Evolutionary conservation across 2,888 invertebrate species (phyloP).

Genomic region (Leptinotarsa peninsularis): DNA sequence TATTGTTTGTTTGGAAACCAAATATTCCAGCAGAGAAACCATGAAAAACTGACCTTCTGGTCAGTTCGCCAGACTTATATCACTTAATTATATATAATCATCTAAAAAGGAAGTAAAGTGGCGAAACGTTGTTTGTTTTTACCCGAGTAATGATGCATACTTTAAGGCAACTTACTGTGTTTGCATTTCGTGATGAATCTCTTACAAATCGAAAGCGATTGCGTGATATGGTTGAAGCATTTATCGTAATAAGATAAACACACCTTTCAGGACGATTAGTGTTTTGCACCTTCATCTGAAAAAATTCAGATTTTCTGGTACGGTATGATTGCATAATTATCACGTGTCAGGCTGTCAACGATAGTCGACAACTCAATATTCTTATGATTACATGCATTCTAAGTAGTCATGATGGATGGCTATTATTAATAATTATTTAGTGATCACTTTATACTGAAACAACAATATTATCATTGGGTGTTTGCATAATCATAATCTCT

Average conservation of each 20-base stretch:
- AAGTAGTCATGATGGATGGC: constrained; percentile 7
- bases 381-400: not conserved
- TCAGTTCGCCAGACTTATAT: not conserved
- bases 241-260: constrained; percentile 13
- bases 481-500: too few species aligned
- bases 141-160: not conserved
- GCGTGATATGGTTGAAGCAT: not conserved
- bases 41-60: not conserved
- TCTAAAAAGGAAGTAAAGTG: constrained; percentile 9
- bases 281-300: constrained; percentile 16
- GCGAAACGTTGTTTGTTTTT: not conserved
- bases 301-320: constrained; percentile 6
- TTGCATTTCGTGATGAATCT: constrained; percentile 7
- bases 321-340: constrained; percentile 2
- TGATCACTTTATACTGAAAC: constrained; percentile 7
- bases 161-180: not conserved
- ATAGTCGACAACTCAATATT: constrained; percentile 21
- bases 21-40: not conserved
- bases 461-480: constrained; percentile 10
- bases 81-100: constrained; percentile 3
- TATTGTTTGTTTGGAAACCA: too few species aligned
- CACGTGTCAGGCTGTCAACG: constrained; percentile 14
- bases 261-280: constrained; percentile 8
- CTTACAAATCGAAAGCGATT: not conserved
- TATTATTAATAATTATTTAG: constrained; percentile 17